Evolutionary conservation across 1,140 invertebrate species (phyloP).

Genomic region (Asobara japonica): DNA sequence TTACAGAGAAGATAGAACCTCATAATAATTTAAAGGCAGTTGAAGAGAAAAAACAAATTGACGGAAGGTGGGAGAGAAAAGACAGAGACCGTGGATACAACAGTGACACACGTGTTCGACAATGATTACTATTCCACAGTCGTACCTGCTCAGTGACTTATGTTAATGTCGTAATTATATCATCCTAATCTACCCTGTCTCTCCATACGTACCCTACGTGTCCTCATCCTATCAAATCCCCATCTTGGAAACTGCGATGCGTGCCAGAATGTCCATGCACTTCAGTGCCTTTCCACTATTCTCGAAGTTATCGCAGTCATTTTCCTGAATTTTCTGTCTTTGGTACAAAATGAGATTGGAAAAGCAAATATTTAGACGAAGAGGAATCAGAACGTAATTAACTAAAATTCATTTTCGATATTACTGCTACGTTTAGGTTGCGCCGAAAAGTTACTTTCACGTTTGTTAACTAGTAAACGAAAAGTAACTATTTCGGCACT

Average conservation of each 20-base stretch:
- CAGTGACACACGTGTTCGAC: slow-evolving; percentile 47
- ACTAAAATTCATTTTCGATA: no score
- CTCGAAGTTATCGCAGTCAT: background rate
- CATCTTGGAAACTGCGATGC: slow-evolving; percentile 65
- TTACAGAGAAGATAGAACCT: background rate
- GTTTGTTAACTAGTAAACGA: no score
- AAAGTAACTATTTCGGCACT: no score
- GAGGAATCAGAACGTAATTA: no score
- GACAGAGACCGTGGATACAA: slow-evolving; percentile 29
- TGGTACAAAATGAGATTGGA: background rate
- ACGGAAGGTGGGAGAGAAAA: slow-evolving; percentile 12
- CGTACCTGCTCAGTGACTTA: slow-evolving; percentile 64
- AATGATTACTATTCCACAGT: slow-evolving; percentile 64
- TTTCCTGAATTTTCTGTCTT: background rate
- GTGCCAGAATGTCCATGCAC: slow-evolving; percentile 62
- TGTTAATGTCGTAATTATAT: slow-evolving; percentile 69
- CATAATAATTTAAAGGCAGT: background rate
- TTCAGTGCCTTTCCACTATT: background rate
- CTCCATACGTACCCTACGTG: slow-evolving; percentile 57
- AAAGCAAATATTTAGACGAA: no score
- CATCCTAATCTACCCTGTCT: slow-evolving; percentile 64
- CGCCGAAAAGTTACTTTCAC: no score
- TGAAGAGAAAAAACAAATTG: background rate
- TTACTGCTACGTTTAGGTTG: no score
- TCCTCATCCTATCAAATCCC: slow-evolving; percentile 64